phyloP scores from a whole-genome alignment of 2,888 invertebrate genomes.

The Athripsodes cinereus region DNA sequence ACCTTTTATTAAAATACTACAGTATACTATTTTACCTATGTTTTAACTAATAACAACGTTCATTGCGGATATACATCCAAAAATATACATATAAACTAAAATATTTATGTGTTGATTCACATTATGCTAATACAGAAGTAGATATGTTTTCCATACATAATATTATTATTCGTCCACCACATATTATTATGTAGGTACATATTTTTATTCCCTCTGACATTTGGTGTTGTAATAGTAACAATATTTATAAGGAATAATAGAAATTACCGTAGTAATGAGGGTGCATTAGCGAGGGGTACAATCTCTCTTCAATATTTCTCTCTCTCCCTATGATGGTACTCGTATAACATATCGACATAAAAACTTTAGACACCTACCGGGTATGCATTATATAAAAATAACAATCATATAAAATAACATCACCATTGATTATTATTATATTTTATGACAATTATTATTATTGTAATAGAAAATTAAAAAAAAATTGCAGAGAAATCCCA shows the following conservation, averaged over 20 bases:
- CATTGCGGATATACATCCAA: too few relatives aligned
- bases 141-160: too few relatives aligned
- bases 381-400: not conserved
- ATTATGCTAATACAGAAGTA: too few relatives aligned
- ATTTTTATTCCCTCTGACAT: conserved; percentile 6
- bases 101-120: too few relatives aligned
- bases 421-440: not conserved
- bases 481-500: not conserved
- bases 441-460: not conserved
- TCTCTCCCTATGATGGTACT: not conserved
- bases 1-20: too few relatives aligned
- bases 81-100: too few relatives aligned
- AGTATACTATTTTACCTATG: too few relatives aligned
- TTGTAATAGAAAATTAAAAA: not conserved
- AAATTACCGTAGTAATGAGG: conserved; percentile 12
- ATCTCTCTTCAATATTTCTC: too few relatives aligned
- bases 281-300: conserved; percentile 1
- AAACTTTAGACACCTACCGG: too few relatives aligned
- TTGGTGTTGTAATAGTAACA: conserved; percentile 12
- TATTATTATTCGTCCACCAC: not conserved
- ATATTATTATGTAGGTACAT: not conserved
- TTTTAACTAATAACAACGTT: too few relatives aligned
- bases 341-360: not conserved
- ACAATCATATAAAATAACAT: not conserved
- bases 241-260: conserved; percentile 19